Conservation (phyloP, 2,797 vertebrate genomes). For the Huso huso region DNA sequence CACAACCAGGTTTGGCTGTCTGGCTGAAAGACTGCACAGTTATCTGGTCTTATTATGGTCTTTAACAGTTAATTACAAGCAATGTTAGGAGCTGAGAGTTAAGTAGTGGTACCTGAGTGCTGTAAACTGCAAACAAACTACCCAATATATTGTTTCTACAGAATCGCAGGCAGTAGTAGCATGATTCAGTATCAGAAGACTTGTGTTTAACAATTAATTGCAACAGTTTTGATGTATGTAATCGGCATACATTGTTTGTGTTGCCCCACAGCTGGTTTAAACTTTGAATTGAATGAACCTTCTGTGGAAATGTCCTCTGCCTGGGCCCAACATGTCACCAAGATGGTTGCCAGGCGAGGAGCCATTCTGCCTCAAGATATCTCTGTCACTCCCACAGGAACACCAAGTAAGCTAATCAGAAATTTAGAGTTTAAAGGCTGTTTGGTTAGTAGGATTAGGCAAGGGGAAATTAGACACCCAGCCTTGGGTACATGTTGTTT, state of each 20-base stretch:
- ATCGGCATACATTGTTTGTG: neutral
- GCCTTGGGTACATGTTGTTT: neutral
- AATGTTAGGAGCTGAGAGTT: no score
- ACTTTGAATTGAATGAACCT: slow-evolving; percentile 87
- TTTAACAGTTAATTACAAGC: no score
- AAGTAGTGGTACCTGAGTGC: no score
- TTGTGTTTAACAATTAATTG: no score
- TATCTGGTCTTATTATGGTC: no score
- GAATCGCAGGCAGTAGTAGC: no score
- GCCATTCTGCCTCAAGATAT: slow-evolving; percentile 95
- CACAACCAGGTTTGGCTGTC: neutral
- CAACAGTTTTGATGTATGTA: no score
- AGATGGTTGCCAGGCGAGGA: slow-evolving; percentile 93
- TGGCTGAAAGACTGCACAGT: no score
- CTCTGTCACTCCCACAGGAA: slow-evolving; percentile 84
- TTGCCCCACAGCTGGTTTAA: slow-evolving; percentile 72
- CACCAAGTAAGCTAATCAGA: slow-evolving; percentile 65
- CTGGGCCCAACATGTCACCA: slow-evolving; percentile 94
- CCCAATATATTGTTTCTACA: no score
- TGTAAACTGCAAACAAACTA: no score
- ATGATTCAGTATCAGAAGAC: no score
- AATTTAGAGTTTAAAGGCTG: neutral
- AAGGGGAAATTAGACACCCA: neutral
- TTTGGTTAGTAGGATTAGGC: neutral
- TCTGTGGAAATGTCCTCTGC: slow-evolving; percentile 89